Evolutionary conservation across 1,140 invertebrate genomes (phyloP).

Genomic region (Portunus trituberculatus): DNA sequence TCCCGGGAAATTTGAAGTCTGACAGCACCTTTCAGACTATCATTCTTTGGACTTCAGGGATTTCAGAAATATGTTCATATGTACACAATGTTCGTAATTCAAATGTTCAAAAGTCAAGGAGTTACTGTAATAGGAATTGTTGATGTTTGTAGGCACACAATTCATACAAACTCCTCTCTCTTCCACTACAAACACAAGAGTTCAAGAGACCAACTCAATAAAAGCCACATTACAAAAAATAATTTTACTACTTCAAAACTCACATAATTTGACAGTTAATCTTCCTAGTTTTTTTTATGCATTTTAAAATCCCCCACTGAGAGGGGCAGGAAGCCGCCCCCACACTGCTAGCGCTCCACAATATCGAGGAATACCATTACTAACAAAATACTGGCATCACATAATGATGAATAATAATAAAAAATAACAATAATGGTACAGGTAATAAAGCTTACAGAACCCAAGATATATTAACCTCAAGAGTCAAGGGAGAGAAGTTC

Average conservation of each 20-base stretch:
- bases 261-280: constrained; percentile 74
- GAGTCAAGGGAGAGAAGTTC: constrained; percentile 2
- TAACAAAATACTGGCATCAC: constrained; percentile 71
- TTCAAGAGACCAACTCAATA: constrained; percentile 4
- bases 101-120: not conserved
- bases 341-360: constrained; percentile 50
- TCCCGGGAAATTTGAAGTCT: too few relatives aligned
- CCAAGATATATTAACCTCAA: constrained; percentile 14
- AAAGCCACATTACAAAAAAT: constrained; percentile 69
- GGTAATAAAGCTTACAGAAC: constrained; percentile 23
- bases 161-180: not conserved
- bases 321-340: not conserved
- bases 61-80: too few relatives aligned
- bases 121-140: not conserved
- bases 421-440: constrained; percentile 40
- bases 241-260: constrained; percentile 75
- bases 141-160: not conserved
- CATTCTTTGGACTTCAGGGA: not conserved
- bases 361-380: constrained; percentile 73
- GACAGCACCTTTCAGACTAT: too few relatives aligned
- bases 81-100: not conserved
- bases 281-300: constrained; percentile 68
- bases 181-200: not conserved
- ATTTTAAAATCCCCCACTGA: constrained; percentile 72
- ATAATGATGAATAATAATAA: constrained; percentile 60